These are phyloP conservation scores for Polietes domitor DNA, from an alignment of 2,888 invertebrate species.

Conservation along the genomic window DNA sequence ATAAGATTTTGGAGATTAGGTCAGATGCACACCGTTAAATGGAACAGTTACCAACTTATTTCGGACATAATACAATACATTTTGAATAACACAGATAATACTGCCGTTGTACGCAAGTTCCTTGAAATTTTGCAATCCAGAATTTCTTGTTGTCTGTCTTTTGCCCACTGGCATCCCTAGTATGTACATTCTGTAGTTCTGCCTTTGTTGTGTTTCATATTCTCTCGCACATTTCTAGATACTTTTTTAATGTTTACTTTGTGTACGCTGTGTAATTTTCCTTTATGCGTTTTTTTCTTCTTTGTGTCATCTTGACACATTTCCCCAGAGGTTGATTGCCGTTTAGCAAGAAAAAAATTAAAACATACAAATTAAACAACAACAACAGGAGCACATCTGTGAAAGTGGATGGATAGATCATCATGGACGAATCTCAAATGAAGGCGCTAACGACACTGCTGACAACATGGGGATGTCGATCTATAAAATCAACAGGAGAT, in stretches of 20 bases:
- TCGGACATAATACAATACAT: too few species aligned
- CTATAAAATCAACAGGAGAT: conserved; percentile 2
- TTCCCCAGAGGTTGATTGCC: conserved; percentile 62
- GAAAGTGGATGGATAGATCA: background rate
- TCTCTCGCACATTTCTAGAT: background rate
- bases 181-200: background rate
- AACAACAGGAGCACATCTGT: background rate
- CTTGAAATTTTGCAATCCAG: too few species aligned
- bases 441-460: background rate
- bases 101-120: too few species aligned
- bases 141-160: too few species aligned
- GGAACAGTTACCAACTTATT: too few species aligned
- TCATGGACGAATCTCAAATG: background rate
- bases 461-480: background rate
- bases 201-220: background rate
- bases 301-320: conserved; percentile 63
- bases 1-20: too few species aligned
- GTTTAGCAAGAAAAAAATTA: conserved; percentile 52
- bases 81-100: too few species aligned
- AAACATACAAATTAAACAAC: conserved; percentile 45
- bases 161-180: background rate
- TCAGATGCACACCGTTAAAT: too few species aligned
- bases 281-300: conserved; percentile 33
- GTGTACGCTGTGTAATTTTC: conserved; percentile 30
- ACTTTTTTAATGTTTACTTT: conserved; percentile 46